These are phyloP conservation scores for Xylophagus ater DNA, from an alignment of 2,888 invertebrate species.

Conservation along the genomic window DNA sequence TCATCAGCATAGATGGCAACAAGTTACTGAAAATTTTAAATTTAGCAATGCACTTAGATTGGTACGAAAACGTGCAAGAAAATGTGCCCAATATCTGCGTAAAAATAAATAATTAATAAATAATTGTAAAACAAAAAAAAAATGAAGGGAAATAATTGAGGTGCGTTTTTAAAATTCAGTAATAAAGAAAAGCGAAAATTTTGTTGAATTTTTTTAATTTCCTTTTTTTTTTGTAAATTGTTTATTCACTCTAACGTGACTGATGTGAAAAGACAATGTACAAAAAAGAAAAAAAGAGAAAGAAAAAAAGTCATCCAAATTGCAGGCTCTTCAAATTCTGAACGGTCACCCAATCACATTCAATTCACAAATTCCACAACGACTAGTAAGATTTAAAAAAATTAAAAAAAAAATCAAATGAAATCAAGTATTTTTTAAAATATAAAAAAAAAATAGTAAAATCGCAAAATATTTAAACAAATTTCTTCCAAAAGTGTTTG, in stretches of 20 bases:
- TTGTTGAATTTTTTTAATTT: too few relatives aligned
- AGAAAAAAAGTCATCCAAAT: too few relatives aligned
- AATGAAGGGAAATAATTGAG: not conserved
- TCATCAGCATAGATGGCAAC: constrained; percentile 25
- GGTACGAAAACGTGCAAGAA: constrained; percentile 38
- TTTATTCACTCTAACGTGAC: too few relatives aligned
- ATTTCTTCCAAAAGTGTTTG: constrained; percentile 11
- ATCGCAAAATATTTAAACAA: constrained; percentile 1
- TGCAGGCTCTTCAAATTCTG: too few relatives aligned
- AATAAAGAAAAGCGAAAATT: too few relatives aligned
- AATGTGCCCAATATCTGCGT: constrained; percentile 37
- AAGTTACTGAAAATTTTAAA: constrained; percentile 33
- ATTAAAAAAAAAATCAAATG: constrained; percentile 3
- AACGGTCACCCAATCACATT: too few relatives aligned
- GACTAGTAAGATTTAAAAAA: constrained; percentile 5
- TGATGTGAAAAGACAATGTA: too few relatives aligned
- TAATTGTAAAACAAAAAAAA: constrained; percentile 2
- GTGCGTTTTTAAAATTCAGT: not conserved
- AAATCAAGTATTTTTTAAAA: constrained; percentile 4
- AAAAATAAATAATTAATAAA: constrained; percentile 23
- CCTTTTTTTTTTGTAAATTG: too few relatives aligned
- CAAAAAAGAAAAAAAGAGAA: too few relatives aligned
- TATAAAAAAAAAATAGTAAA: constrained; percentile 7
- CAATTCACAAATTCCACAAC: constrained; percentile 4
- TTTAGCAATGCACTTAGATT: constrained; percentile 31